Conservation (phyloP, 2,888 invertebrate genomes). For the Aphelenchoides bicaudatus region DNA sequence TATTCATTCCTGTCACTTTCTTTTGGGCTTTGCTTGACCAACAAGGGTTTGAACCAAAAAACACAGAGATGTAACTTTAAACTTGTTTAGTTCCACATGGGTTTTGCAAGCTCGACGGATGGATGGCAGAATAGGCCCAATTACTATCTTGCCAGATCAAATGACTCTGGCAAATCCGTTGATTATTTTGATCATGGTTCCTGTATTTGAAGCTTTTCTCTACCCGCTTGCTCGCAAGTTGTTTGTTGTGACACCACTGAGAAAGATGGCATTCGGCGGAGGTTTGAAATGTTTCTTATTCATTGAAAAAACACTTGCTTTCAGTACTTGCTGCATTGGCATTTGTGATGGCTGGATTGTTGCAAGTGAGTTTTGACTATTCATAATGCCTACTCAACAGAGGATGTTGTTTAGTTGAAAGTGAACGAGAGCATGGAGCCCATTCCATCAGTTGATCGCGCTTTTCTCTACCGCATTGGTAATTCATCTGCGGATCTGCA, state of each 20-base stretch:
- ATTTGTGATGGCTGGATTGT: conserved; percentile 69
- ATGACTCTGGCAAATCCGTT: conserved; percentile 74
- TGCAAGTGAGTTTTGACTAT: conserved; percentile 60
- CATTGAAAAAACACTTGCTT: neutral
- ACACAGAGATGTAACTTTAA: conserved; percentile 6
- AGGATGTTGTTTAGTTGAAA: conserved; percentile 17
- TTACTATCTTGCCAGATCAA: conserved; percentile 74
- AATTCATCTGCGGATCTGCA: neutral
- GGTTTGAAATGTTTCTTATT: conserved; percentile 60
- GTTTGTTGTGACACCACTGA: conserved; percentile 71
- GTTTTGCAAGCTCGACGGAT: conserved; percentile 63
- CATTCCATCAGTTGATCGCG: conserved; percentile 11
- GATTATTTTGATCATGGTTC: conserved; percentile 63
- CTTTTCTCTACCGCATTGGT: conserved; percentile 14
- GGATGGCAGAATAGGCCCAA: conserved; percentile 61
- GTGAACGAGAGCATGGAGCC: conserved; percentile 27
- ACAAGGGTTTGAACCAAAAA: conserved; percentile 9
- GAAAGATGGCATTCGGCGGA: conserved; percentile 81
- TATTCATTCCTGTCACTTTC: conserved; percentile 64
- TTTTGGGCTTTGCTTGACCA: conserved; percentile 62
- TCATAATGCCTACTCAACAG: neutral
- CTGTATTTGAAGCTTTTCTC: conserved; percentile 63
- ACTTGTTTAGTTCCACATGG: conserved; percentile 54
- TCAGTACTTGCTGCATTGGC: conserved; percentile 74
- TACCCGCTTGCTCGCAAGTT: conserved; percentile 62